Conservation (phyloP, 2,797 vertebrate genomes). For the Balearica regulorum region DNA sequence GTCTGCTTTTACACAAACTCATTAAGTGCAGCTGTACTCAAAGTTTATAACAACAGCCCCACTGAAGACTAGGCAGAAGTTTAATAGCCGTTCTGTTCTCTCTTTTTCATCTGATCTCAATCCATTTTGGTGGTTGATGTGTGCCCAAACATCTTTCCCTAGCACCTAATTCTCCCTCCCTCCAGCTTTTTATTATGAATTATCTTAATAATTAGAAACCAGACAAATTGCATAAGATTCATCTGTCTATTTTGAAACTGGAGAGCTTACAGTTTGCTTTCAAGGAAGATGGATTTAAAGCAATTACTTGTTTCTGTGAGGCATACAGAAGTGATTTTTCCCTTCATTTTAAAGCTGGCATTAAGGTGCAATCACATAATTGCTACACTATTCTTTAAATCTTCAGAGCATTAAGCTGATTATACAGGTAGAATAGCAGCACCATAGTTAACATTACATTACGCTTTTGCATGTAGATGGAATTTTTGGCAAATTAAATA, state of each 20-base stretch:
- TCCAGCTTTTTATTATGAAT: background rate
- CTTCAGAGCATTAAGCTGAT: background rate
- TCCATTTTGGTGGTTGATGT: background rate
- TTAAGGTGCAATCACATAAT: conserved; percentile 1
- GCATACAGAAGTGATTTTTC: background rate
- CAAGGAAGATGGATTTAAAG: conserved; percentile 23
- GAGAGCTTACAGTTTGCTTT: background rate
- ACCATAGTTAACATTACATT: background rate
- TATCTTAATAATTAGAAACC: conserved; percentile 9
- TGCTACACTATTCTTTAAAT: background rate
- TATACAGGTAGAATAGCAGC: background rate
- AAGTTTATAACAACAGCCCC: conserved; percentile 38
- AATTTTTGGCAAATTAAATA: background rate
- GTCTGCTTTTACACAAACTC: conserved; percentile 64
- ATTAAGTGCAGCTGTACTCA: conserved; percentile 66
- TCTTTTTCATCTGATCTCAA: conserved; percentile 3
- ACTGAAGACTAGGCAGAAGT: conserved; percentile 3
- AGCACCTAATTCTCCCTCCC: conserved; percentile 16
- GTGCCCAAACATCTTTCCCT: background rate
- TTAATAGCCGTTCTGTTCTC: conserved; percentile 42
- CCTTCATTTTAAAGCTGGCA: background rate
- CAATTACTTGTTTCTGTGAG: conserved; percentile 12
- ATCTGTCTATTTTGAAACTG: conserved; percentile 1
- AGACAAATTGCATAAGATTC: conserved; percentile 11
- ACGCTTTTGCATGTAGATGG: background rate